Conservation (phyloP, 2,888 invertebrate species). For the Morpho helenor region DNA sequence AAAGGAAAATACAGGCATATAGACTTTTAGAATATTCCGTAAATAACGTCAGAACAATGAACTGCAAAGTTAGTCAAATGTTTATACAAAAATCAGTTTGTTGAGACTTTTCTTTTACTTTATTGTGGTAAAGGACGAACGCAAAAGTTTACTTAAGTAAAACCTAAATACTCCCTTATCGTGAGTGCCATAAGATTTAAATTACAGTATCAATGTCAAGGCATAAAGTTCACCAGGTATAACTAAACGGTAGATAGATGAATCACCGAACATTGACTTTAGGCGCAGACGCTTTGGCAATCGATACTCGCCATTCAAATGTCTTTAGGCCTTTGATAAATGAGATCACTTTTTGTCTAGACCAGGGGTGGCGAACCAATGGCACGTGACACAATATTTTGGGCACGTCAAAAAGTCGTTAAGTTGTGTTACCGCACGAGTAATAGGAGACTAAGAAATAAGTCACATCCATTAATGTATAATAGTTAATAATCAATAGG, state of each 20-base stretch:
- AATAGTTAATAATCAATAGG: too few relatives aligned
- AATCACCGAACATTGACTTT: conserved; percentile 53
- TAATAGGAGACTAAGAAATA: too few relatives aligned
- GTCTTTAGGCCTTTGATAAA: conserved; percentile 10
- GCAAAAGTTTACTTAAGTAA: neutral
- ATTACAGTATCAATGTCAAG: conserved; percentile 2
- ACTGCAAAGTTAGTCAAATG: too few relatives aligned
- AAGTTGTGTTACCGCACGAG: too few relatives aligned
- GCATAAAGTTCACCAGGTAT: conserved; percentile 27
- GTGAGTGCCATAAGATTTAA: conserved; percentile 1
- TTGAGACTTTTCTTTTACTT: too few relatives aligned
- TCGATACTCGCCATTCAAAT: conserved; percentile 16
- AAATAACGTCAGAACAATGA: too few relatives aligned
- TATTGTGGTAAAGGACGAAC: neutral
- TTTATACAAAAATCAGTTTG: neutral
- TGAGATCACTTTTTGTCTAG: neutral
- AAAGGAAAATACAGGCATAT: too few relatives aligned
- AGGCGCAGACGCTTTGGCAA: conserved; percentile 18
- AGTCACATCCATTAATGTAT: too few relatives aligned
- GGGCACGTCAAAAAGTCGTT: too few relatives aligned
- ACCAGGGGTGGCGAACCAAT: too few relatives aligned
- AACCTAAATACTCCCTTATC: neutral
- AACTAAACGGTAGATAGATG: conserved; percentile 31
- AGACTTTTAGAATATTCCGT: too few relatives aligned
- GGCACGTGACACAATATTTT: too few relatives aligned